These are phyloP conservation scores for Pseudococcus viburni DNA, from an alignment of 2,888 invertebrate species.

Conservation along the genomic window DNA sequence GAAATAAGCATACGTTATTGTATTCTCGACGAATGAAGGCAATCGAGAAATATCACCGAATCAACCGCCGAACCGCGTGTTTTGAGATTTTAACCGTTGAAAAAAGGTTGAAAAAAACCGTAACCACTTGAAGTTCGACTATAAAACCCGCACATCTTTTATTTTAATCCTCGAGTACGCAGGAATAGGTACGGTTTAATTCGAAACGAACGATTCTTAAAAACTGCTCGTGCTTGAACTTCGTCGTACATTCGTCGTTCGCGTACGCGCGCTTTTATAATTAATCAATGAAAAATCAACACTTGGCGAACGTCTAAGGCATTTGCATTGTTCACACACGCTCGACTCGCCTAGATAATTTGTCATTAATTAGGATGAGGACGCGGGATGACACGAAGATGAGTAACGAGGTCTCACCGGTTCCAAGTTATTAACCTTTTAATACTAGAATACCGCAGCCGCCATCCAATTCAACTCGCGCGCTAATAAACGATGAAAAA, in stretches of 20 bases:
- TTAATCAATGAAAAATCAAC: constrained; percentile 45
- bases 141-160: neutral
- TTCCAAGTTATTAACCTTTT: constrained; percentile 45
- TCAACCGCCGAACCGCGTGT: neutral
- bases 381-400: constrained; percentile 5
- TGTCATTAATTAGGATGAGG: constrained; percentile 41
- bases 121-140: neutral
- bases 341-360: constrained; percentile 19
- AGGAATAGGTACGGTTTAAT: neutral
- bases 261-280: neutral
- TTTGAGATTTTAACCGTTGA: neutral
- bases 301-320: constrained; percentile 33
- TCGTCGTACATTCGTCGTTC: neutral
- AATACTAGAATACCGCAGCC: constrained; percentile 20
- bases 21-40: constrained; percentile 3
- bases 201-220: neutral
- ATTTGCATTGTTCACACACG: constrained; percentile 38
- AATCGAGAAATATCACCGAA: neutral
- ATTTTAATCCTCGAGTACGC: neutral
- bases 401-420: constrained; percentile 42
- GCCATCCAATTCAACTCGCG: constrained; percentile 8
- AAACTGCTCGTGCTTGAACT: constrained; percentile 13
- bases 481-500: constrained; percentile 38
- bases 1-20: neutral
- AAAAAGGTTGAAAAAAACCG: neutral